phyloP scores from a whole-genome alignment of 2,797 vertebrate genomes.

The Cossypha polioptera region DNA sequence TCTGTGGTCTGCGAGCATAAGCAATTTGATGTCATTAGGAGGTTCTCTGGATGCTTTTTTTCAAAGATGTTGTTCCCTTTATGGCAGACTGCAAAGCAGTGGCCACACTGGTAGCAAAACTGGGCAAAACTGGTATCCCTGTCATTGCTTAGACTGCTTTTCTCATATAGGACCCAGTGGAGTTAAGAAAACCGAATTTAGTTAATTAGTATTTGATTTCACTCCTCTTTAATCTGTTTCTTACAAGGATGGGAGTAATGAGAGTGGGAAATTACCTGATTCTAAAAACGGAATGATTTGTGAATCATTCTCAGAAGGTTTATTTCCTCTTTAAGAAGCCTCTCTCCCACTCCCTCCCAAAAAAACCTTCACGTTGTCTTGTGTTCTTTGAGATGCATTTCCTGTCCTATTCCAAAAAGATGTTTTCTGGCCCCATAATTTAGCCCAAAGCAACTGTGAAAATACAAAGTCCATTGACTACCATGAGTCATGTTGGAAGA shows the following conservation, averaged over 20 bases:
- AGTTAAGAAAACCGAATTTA: not conserved
- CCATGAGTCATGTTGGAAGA: not conserved
- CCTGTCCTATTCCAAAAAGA: not conserved
- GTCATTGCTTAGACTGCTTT: not conserved
- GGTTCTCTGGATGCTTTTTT: not conserved
- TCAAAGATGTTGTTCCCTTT: not conserved
- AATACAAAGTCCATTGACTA: not conserved
- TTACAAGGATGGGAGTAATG: not conserved
- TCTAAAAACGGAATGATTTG: not conserved
- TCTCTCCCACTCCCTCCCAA: not conserved
- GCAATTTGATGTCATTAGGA: not conserved
- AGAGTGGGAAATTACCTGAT: not conserved
- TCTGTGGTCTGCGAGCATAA: not conserved
- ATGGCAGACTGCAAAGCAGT: not conserved
- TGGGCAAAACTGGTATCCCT: not conserved
- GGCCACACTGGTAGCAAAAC: not conserved
- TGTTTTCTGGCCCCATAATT: not conserved
- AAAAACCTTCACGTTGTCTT: not conserved
- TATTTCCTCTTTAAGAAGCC: not conserved
- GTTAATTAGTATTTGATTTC: not conserved
- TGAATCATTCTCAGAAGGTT: not conserved
- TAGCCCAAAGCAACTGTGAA: not conserved
- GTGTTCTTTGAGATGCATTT: not conserved
- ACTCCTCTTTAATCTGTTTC: not conserved
- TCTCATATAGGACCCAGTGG: fast-evolving